Base-by-base conservation (phyloP, 2,888 invertebrate genomes). In the Lottia scabra region DNA sequence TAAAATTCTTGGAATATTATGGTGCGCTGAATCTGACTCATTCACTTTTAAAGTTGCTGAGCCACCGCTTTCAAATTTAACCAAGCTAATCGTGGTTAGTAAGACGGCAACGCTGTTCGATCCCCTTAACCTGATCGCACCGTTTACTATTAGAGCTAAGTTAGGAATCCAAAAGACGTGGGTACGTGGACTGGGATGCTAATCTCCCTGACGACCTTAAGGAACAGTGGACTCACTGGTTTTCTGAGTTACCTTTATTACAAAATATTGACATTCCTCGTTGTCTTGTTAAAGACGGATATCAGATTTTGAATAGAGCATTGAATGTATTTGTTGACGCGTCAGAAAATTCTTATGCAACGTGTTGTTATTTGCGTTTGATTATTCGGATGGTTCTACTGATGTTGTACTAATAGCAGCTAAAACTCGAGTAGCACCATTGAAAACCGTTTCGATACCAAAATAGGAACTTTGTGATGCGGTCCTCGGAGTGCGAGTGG, bases 381-480 rank as follows among this genome's bases (percentile, higher is more conserved):
- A 45, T 13, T 45, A 45, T 16, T 13, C 12, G 12, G 45, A 45
- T 45, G 16, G 45, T 45, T 13, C 13, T 69, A 67, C 27, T 43
- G 16, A 30, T 71, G 56, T 48, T 26, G 26, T 72, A 16, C 30
- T 30, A 30, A 44, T 72, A 5, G 62, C 44, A 16, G 46, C 46
- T 46, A 46, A 46, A 46, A 46, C 46, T 15, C 46, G 46, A 4
- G 46, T 46, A 15, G 5, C 46, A 15, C 72, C 72, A 15, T 62
- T 72, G 23, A 56, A 38, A 43, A 16, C 69, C 3, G 16, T 64
- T 26, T 48, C 62, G 27, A 69, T 63, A 13, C 69, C 69, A 15
- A 44, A 70, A n/a, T 48, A 71, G n/a, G 68, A 72, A 48, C 30
- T 72, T 15, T 71, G 72, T 71, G 69, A 26, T 16, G 72, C 72